A percentile compares a stretch with the other conserved stretches of the same genome.
Conservation (phyloP, 1,140 invertebrate species). For the Camponotus floridanus region DNA sequence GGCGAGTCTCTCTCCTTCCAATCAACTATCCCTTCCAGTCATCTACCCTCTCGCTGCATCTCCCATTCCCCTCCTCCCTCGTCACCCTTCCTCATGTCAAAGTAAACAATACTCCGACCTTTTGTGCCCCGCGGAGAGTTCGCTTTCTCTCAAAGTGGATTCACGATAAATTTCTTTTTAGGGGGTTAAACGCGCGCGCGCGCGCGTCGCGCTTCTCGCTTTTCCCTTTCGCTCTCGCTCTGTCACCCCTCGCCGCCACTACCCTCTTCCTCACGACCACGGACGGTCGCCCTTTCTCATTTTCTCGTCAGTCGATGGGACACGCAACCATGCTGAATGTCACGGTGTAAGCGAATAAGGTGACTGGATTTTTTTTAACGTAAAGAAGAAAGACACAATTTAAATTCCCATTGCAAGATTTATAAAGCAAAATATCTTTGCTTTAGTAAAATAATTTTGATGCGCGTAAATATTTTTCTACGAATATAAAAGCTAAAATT, state of each 20-base stretch:
- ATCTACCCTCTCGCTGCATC: background rate
- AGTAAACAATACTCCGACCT: constrained; percentile 70
- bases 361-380: constrained; percentile 10
- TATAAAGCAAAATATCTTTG: background rate
- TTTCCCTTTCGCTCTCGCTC: constrained; percentile 37
- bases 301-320: constrained; percentile 31
- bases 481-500: background rate
- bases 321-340: constrained; percentile 52
- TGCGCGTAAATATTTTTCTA: background rate
- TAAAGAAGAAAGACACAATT: background rate
- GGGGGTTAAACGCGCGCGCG: constrained; percentile 68
- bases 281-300: constrained; percentile 35
- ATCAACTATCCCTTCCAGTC: background rate
- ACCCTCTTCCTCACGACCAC: background rate
- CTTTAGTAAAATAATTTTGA: background rate
- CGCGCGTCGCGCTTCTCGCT: constrained; percentile 39
- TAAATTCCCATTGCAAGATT: background rate
- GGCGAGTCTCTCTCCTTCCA: constrained; percentile 46
- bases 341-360: constrained; percentile 11
- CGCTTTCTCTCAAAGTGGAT: constrained; percentile 67
- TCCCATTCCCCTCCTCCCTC: background rate
- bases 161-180: constrained; percentile 70
- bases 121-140: constrained; percentile 60
- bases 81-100: constrained; percentile 39
- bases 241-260: constrained; percentile 15